Evolutionary conservation across 23 tunicate genomes (phyloP), one percentile per base, ranked within the genome.

Genomic region (Halocynthia roretzi): DNA sequence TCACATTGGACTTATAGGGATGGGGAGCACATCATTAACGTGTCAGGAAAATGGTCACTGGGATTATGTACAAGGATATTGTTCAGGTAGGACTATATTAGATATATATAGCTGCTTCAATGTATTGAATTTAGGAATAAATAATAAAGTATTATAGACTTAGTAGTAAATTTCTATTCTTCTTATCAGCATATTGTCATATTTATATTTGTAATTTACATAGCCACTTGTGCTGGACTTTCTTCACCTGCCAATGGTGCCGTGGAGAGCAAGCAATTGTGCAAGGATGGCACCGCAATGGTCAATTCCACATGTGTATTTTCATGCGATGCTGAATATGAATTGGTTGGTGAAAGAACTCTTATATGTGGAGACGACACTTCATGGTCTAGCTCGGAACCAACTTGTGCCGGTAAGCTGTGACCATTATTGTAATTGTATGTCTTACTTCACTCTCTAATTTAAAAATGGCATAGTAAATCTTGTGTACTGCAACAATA

Each of bases 401-500:
- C 78, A 14, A 74, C 78, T 14, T 74, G 78, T 74, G 21, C 20
- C 22, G 14, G 78, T 74, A 54, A 53, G 78, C 40, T 20, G 23
- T 21, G 22, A 17, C 0, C 11, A 14, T 71, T 19, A 71, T 12
- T 12, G 49, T 44, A 12, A 14, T 56, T 44, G 56, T 11, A 44
- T 50, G 20, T 58, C 22, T 58, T 58, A 1, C 63, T 58, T 15
- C 5, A 58, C 63, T 14, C 63, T 58, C 4, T 58, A 58, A 14
- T 14, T 58, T 58, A n/a, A 58, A 14, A 14, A n/a, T 4, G 15
- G 5, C 63, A 58, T n/a, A 14, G 63, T n/a, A 58, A 58, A 14
- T 14, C 2, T 2, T 14, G 15, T 58, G 63, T 14, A 15, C 63
- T 58, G 17, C 63, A 58, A 14, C 63, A 58, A 14, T 58, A 58